A percentile compares a stretch with the other conserved stretches of the same genome.
phyloP scores from a whole-genome alignment of 1,140 invertebrate genomes.

The Papilio xuthus region DNA sequence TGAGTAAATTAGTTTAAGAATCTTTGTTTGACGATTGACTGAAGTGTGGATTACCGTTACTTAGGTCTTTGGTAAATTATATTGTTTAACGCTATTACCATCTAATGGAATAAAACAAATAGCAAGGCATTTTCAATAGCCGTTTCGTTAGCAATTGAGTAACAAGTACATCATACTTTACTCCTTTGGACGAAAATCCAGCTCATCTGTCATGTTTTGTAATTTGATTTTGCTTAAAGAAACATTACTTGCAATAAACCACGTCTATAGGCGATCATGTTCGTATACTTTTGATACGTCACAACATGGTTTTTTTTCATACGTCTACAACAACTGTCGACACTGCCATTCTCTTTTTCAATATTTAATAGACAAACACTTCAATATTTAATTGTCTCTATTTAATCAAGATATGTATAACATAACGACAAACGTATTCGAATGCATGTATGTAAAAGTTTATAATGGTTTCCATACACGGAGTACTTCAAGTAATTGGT shows the following conservation, averaged over 20 bases:
- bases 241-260: too few species aligned
- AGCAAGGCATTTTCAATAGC: neutral
- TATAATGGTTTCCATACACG: neutral
- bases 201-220: too few species aligned
- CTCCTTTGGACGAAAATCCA: too few species aligned
- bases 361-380: neutral
- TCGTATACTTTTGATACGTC: neutral
- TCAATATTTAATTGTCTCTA: neutral
- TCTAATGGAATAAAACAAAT: neutral
- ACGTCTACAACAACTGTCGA: neutral
- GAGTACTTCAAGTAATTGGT: neutral
- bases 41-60: neutral
- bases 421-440: neutral
- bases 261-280: neutral
- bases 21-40: slow-evolving; percentile 13
- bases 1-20: slow-evolving; percentile 26
- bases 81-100: neutral
- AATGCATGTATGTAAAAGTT: neutral
- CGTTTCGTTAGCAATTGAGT: neutral
- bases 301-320: neutral
- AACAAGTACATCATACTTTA: too few species aligned
- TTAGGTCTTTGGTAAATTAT: neutral
- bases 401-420: neutral
- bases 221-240: too few species aligned
- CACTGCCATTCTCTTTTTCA: slow-evolving; percentile 1